Evolutionary conservation across 2,797 vertebrate species (phyloP).

Genomic region (Pipistrellus pipistrellus): DNA sequence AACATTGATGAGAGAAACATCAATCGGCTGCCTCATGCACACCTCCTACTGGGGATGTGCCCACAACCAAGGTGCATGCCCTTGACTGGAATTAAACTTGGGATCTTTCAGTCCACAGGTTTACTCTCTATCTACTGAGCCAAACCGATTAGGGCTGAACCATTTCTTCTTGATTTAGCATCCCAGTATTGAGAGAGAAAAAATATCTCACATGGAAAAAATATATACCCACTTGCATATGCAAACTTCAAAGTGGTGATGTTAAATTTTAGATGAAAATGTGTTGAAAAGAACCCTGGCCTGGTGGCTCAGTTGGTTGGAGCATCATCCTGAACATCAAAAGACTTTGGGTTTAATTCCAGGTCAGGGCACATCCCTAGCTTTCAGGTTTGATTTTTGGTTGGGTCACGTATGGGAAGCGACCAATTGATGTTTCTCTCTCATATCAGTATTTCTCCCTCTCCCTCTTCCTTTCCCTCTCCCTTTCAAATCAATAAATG

Average conservation of each 20-base stretch:
- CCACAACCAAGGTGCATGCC: no score
- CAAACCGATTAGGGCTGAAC: neutral
- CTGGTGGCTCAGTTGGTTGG: neutral
- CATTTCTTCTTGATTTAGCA: conserved; percentile 14
- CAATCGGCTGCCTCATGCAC: no score
- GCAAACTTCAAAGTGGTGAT: neutral
- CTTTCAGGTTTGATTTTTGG: neutral
- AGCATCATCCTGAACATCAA: neutral
- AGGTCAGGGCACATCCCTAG: neutral
- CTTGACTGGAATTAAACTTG: no score
- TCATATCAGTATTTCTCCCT: no score
- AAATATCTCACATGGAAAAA: neutral
- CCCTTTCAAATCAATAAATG: neutral
- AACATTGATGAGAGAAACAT: no score
- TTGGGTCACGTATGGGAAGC: neutral
- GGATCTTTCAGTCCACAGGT: no score
- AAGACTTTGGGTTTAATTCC: neutral
- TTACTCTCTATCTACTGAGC: no score
- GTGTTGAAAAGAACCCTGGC: neutral
- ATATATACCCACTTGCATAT: neutral
- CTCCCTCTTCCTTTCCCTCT: no score
- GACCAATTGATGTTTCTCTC: neutral
- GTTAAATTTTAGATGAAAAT: neutral
- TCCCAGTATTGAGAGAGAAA: neutral
- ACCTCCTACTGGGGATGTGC: no score